Base-by-base conservation (phyloP, 2,113 vertebrate genomes). In the Erinaceus europaeus region DNA sequence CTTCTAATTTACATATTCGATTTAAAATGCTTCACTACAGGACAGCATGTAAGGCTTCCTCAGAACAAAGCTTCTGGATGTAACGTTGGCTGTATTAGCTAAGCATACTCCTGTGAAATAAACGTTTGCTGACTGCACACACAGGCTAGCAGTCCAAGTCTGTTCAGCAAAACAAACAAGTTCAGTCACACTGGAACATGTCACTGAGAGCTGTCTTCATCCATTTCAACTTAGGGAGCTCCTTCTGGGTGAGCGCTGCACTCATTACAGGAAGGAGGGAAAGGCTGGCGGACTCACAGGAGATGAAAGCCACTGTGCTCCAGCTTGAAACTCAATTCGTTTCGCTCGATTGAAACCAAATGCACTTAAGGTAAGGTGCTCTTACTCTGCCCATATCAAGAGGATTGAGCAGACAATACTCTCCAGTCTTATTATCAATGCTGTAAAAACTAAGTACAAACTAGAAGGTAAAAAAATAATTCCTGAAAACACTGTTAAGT, bases 161-260 rank as follows among this genome's bases (percentile, higher is more conserved):
- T n/a, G n/a, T n/a, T n/a, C 88, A 89, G 20, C 5, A 78, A 21
- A 57, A 3, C 11, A 44, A 89, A 71, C 2, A 84, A 46, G 2
- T 55, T 38, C 11, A 79, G 23, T 32, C 55, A 61, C 6, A 55
- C n/a, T 61, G 34, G 50, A 80, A 90, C 77, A 12, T 73, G 61
- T 82, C 59, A 73, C 25, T 73, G 55, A 80, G 29, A 84, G 17
- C 25, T 57, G 81, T 85, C 88, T 84, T 65, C 59, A 77, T 64
- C 78, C 62, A 82, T 38, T 1, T n/a, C 50, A 20, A 80, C 27
- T 71, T 64, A 71, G 7, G 15, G 8, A 44, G 21, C 55, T 48
- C 69, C n/a, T 59, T 75, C 71, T 29, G 7, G 5, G 38, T 73
- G 36, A 75, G 50, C 17, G 59, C 29, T 83, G 2, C 42, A 52